Base-by-base conservation (phyloP, 2,797 vertebrate genomes). In the Xenops minutus region DNA sequence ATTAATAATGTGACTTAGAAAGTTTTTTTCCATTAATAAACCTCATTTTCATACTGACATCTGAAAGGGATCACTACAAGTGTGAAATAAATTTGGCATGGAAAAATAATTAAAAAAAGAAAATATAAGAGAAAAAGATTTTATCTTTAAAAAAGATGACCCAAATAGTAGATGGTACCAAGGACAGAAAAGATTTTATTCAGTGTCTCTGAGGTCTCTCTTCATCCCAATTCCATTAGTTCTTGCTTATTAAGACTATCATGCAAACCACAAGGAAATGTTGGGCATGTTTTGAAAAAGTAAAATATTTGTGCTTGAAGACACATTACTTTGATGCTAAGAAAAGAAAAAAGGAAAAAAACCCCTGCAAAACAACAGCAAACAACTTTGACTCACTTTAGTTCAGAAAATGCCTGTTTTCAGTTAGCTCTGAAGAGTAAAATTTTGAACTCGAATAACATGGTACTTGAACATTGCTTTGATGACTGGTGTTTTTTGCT, bases 91-190 rank as follows among this genome's bases (percentile, higher is more conserved):
- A 84, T 32, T 24, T 2, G 7, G 7, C 2, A 2, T 13, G 24
- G 9, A 18, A 2, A 1, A 0, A 46, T 6, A 44, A 44, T 44
- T 10, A 2, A 8, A 16, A 20, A 29, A 17, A 15, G 18, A 59
- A 36, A 52, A 43, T 10, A 29, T 7, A 34, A 15, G 26, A 78
- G 26, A 34, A 56, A 84, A 80, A 86, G 5, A 26, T 39, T 67
- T 63, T 68, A 4, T 44, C 2, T 73, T 73, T 44, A 9, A 54
- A 77, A 69, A 64, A 52, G 2, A 3, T 67, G 29, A 1, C 9
- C 8, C 14, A 39, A 51, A 44, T 39, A 77, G 12, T 44, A 51
- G 6, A 13, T 52, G 23, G 9, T 46, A 39, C 10, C 23, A 78
- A 88, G 23, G 26, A 62, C 11, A 82, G 44, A 54, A 74, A 54